Base-by-base conservation (phyloP, 2,113 vertebrate genomes). In the Petromus typicus region DNA sequence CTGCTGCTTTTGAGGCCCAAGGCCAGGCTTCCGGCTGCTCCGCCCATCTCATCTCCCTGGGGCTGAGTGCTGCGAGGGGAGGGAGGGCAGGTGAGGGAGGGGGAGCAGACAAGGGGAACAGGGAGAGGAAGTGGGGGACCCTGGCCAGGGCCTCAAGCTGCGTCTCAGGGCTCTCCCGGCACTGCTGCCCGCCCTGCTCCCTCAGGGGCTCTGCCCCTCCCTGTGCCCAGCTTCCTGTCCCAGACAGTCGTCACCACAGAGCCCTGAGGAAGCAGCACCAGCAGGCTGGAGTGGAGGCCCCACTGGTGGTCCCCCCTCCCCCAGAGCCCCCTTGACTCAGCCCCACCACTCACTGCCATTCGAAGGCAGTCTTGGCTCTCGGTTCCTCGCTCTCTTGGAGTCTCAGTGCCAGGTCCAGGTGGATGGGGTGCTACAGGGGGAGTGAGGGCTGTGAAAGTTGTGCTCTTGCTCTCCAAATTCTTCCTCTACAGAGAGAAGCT, bases 11-110 rank as follows among this genome's bases (percentile, higher is more conserved):
- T 93, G 97, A 97, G 96, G 96, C 96, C 97, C 3, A 97, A 97
- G 97, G 97, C 96, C 93, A 97, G 97, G 76, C 97, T 97, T 98
- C 98, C 98, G 96, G 98, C 98, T 98, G 97, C 87, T 98, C 95
- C 96, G 25, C 97, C 96, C 96, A 98, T 97, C 98, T 97, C 98
- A 98, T 98, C 98, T 98, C 96, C 40, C 37, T 37, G n/a, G 67
- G 30, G 30, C 30, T 64, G 63, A 64, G 63, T 34, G 12, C 96
- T 92, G 94, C 94, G 97, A 97, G 96, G 97, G 96, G 97, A 97
- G 90, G 95, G 96, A 94, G 96, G 96, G 9, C 97, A 9, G 67
- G 86, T 32, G 89, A 67, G 80, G 71, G 83, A 83, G 93, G 7
- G 37, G 95, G 57, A 81, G 17, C 75, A 64, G 30, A 69, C 84